A percentile compares a stretch with the other conserved stretches of the same genome.
Conservation (phyloP, 2,797 vertebrate species). For the Sebastes miniatus region DNA sequence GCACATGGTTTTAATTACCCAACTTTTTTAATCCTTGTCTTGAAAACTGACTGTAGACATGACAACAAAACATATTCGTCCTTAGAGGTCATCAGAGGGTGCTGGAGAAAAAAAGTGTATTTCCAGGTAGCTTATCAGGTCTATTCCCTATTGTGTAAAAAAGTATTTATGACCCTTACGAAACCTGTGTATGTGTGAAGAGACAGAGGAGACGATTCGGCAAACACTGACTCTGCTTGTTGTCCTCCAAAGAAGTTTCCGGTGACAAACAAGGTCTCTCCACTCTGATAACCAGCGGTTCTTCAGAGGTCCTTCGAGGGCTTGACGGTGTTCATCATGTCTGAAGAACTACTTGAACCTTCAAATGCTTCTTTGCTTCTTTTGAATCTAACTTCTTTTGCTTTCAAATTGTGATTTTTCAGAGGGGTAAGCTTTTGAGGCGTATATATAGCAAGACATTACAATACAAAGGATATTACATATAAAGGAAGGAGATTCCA, state of each 20-base stretch:
- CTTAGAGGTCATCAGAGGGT: not conserved
- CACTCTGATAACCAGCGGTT: not conserved
- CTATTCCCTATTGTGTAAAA: constrained; percentile 23
- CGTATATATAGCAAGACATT: too few relatives aligned
- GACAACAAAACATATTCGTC: not conserved
- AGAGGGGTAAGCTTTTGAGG: not conserved
- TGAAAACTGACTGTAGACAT: constrained; percentile 26
- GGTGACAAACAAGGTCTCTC: constrained; percentile 26
- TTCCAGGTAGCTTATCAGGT: constrained; percentile 10
- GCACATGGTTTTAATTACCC: constrained; percentile 58
- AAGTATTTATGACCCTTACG: constrained; percentile 36
- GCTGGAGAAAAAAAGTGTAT: constrained; percentile 8
- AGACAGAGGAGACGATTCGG: constrained; percentile 1
- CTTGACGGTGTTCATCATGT: not conserved
- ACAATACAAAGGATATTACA: too few relatives aligned
- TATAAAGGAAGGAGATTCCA: too few relatives aligned
- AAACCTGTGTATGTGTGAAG: constrained; percentile 9
- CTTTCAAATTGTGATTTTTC: not conserved
- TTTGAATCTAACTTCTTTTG: not conserved
- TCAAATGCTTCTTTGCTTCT: not conserved
- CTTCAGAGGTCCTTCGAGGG: not conserved
- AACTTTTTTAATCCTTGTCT: constrained; percentile 37
- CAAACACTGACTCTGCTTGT: constrained; percentile 17
- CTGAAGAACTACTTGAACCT: not conserved
- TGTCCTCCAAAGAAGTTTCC: constrained; percentile 13